These are phyloP conservation scores for Poeciliopsis turneri DNA, from an alignment of 2,797 vertebrate species.

Conservation along the genomic window DNA sequence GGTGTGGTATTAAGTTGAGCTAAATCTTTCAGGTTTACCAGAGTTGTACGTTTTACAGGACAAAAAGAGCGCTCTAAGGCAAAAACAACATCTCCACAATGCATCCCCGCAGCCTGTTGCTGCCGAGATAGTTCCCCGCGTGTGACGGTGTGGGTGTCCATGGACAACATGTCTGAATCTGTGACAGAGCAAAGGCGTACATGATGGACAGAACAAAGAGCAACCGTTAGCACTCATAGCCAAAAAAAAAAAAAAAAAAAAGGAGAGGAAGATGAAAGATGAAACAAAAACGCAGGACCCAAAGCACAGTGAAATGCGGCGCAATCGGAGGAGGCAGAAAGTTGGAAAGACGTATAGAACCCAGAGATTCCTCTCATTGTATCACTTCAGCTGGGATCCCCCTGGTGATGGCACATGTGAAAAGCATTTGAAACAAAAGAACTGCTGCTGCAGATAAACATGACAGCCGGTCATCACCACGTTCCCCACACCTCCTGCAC, in stretches of 20 bases:
- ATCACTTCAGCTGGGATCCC: conserved; percentile 29
- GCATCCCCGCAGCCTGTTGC: conserved; percentile 16
- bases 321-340: conserved; percentile 4
- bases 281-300: background rate
- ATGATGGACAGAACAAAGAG: conserved; percentile 66
- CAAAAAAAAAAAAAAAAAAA: conserved; percentile 10
- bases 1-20: background rate
- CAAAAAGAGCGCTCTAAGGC: background rate
- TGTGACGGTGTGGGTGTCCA: conserved; percentile 47
- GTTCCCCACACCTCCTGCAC: conserved; percentile 18
- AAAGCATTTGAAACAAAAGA: conserved; percentile 11
- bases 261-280: background rate
- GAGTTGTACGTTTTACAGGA: background rate
- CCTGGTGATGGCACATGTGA: conserved; percentile 50
- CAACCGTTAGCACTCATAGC: conserved; percentile 38
- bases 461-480: conserved; percentile 43
- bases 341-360: conserved; percentile 2
- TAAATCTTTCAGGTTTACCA: background rate
- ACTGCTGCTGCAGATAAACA: conserved; percentile 56
- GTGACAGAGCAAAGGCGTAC: conserved; percentile 48
- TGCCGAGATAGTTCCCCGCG: conserved; percentile 31
- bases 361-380: conserved; percentile 32
- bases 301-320: conserved; percentile 3
- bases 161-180: conserved; percentile 30
- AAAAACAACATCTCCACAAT: background rate